Percentiles rank a stretch among this genome's conserved stretches.
phyloP scores from a whole-genome alignment of 2,113 vertebrate genomes.

The Chitala chitala region DNA sequence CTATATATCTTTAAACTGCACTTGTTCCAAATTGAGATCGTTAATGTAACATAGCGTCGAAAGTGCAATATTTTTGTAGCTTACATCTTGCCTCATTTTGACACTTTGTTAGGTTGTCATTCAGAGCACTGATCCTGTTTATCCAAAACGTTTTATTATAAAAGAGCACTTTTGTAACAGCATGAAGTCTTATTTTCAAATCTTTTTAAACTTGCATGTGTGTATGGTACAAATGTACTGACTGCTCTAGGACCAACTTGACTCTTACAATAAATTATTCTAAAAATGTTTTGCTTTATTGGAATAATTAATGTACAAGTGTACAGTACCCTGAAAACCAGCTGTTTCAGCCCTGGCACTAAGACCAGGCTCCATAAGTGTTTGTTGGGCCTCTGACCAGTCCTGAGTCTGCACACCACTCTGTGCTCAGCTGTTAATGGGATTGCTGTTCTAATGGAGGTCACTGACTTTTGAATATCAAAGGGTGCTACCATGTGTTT shows the following conservation, averaged over 20 bases:
- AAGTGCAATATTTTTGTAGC: constrained; percentile 73
- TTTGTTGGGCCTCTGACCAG: too few relatives aligned
- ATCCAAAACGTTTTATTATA: constrained; percentile 44
- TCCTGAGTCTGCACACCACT: too few relatives aligned
- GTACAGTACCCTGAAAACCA: too few relatives aligned
- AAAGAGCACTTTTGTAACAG: constrained; percentile 60
- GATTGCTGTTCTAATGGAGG: too few relatives aligned
- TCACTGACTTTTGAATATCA: too few relatives aligned
- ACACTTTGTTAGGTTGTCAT: constrained; percentile 41
- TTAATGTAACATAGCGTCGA: constrained; percentile 52
- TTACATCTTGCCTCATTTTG: constrained; percentile 47
- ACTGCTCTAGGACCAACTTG: constrained; percentile 74
- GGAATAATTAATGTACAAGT: background rate
- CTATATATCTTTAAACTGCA: constrained; percentile 49
- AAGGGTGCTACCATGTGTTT: too few relatives aligned
- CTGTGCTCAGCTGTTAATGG: too few relatives aligned
- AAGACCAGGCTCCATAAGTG: too few relatives aligned
- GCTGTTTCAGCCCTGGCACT: too few relatives aligned
- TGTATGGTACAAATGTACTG: constrained; percentile 66
- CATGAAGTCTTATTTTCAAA: constrained; percentile 55
- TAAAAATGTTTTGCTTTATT: constrained; percentile 29
- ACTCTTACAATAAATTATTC: constrained; percentile 78
- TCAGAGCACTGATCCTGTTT: constrained; percentile 61
- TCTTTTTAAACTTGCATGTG: constrained; percentile 67
- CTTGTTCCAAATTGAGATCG: constrained; percentile 20